These are phyloP conservation scores for Ornithoptera priamus DNA, from an alignment of 2,888 invertebrate genomes.

Conservation along the genomic window DNA sequence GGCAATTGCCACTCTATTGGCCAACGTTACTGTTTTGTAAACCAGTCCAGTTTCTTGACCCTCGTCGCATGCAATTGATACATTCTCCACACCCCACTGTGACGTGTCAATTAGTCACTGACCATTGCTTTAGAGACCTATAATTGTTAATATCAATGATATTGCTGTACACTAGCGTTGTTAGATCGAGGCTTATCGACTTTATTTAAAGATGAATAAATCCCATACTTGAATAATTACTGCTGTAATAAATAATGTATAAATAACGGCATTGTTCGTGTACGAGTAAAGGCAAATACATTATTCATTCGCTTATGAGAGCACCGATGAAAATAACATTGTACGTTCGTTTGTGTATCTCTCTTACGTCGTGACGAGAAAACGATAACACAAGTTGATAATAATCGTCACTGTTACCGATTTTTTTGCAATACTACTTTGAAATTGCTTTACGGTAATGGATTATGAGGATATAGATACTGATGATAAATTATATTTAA, in stretches of 20 bases:
- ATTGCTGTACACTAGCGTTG: background rate
- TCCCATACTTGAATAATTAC: background rate
- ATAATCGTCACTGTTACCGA: background rate
- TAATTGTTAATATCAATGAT: background rate
- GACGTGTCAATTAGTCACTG: constrained; percentile 15
- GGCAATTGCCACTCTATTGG: constrained; percentile 23
- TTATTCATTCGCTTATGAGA: constrained; percentile 37
- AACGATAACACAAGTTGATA: background rate
- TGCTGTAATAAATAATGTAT: constrained; percentile 23
- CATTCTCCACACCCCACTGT: constrained; percentile 3
- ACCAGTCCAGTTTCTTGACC: constrained; percentile 21
- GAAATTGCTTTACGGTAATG: background rate
- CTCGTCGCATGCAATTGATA: constrained; percentile 9
- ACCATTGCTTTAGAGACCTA: constrained; percentile 1
- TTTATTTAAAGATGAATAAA: background rate
- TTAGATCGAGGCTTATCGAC: background rate
- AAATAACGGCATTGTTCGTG: constrained; percentile 19
- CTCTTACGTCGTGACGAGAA: constrained; percentile 36
- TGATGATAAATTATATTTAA: background rate
- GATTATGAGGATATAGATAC: background rate
- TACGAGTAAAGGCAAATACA: constrained; percentile 17
- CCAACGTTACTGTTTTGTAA: constrained; percentile 23
- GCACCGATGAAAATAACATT: constrained; percentile 43
- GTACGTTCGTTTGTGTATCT: constrained; percentile 24
- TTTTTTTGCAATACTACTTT: background rate